Base-by-base conservation (phyloP, 2,888 invertebrate genomes). In the Apotomis capreana region DNA sequence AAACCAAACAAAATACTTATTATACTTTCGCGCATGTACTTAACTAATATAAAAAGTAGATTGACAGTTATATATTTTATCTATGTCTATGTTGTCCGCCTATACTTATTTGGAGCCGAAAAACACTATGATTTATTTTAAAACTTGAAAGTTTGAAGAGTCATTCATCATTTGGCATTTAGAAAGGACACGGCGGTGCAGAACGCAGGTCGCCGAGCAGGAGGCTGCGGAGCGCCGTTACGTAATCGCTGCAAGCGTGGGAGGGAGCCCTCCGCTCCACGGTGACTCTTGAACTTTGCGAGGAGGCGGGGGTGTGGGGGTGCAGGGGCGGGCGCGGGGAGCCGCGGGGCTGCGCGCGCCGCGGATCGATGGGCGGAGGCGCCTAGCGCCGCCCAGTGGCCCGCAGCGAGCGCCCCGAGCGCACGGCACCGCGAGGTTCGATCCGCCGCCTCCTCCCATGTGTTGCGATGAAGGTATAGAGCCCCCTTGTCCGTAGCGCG, bases 401-500 rank as follows among this genome's bases (percentile, higher is more conserved):
- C 80, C 83, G 79, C 78, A 78, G 77, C 76, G 81, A 78, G 81
- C 78, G 83, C 81, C 78, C 78, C 77, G 82, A 80, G 76, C 74
- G 64, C 76, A 70, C 69, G 74, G 65, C 60, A 71, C 70, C 70
- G 75, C 76, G 75, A 74, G 74, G 74, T 69, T 46, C 69, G 73
- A 74, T 68, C 73, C 52, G 57, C 61, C 60, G 77, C 76, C 73
- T 75, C 73, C 77, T 75, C 74, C 81, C 84, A 84, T 76, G 84
- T 86, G 90, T 92, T 90, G 91, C 91, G 85, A 92, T 92, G 92
- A 90, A 92, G 92, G 92, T 92, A 58, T 37, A 92, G 84, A 83
- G 81, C 80, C 83, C 85, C 87, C 83, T 82, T 83, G 81, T 82
- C 84, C 83, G 83, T 90, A 91, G 89, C 84, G 89, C 87, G 86